Percentiles rank a stretch among this genome's conserved stretches.
These are phyloP conservation scores for Ooceraea biroi DNA, from an alignment of 1,140 invertebrate genomes.

Conservation along the genomic window DNA sequence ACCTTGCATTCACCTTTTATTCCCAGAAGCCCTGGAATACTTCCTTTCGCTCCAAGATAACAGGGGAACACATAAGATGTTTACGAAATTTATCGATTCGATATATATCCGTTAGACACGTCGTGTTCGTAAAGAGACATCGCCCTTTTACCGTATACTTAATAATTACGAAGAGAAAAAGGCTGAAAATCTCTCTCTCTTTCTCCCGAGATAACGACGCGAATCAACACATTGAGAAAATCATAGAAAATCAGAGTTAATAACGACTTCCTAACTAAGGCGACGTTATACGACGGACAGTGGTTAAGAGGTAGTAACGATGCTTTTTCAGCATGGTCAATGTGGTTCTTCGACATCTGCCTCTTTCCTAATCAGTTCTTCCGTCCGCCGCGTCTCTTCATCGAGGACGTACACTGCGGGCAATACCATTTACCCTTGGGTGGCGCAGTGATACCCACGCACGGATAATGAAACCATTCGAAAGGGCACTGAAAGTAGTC, in stretches of 20 bases:
- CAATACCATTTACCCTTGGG: constrained; percentile 99
- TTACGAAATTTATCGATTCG: constrained; percentile 33
- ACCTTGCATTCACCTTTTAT: neutral
- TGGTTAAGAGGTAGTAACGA: constrained; percentile 83
- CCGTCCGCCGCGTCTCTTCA: constrained; percentile 93
- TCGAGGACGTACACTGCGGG: constrained; percentile 96
- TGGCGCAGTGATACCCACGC: constrained; percentile 97
- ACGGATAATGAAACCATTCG: constrained; percentile 99
- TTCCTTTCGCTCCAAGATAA: constrained; percentile 66
- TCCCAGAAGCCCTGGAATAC: constrained; percentile 68
- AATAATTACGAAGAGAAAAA: constrained; percentile 52
- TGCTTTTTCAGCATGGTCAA: constrained; percentile 65
- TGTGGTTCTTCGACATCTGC: neutral
- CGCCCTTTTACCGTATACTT: constrained; percentile 49
- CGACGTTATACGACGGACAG: constrained; percentile 77
- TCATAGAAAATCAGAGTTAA: constrained; percentile 78
- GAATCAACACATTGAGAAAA: constrained; percentile 76
- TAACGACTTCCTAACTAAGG: constrained; percentile 75
- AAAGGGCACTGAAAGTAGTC: constrained; percentile 93
- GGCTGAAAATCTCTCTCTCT: constrained; percentile 55
- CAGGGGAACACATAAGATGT: constrained; percentile 66
- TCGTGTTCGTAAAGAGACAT: constrained; percentile 22
- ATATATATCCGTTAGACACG: constrained; percentile 41
- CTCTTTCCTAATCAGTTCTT: constrained; percentile 88
- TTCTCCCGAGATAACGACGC: constrained; percentile 63